phyloP scores from a whole-genome alignment of 2,113 vertebrate genomes.

The Benitochromis conjunctus region DNA sequence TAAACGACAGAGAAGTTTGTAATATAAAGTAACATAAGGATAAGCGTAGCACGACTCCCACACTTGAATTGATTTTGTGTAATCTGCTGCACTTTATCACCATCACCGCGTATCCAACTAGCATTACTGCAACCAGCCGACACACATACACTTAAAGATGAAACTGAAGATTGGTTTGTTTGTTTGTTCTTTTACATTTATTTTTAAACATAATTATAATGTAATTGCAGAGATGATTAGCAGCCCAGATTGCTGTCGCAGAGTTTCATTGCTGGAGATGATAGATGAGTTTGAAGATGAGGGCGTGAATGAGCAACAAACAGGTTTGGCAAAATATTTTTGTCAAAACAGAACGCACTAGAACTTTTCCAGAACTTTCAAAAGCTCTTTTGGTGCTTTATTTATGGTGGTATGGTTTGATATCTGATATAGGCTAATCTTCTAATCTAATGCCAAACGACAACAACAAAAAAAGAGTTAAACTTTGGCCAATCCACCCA shows the following conservation, averaged over 20 bases:
- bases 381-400: not conserved
- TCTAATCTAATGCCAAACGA: not conserved
- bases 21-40: not conserved
- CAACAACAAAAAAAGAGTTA: not conserved
- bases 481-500: not conserved
- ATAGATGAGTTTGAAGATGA: not conserved
- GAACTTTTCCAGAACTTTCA: not conserved
- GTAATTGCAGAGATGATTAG: not conserved
- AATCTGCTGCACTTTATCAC: not conserved
- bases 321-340: not conserved
- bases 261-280: constrained; percentile 31
- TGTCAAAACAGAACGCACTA: not conserved
- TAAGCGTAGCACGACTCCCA: not conserved
- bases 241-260: not conserved
- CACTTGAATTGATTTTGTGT: not conserved
- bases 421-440: not conserved
- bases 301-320: not conserved
- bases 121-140: not conserved
- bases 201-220: constrained; percentile 23
- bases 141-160: not conserved
- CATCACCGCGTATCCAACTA: not conserved
- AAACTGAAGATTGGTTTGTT: not conserved
- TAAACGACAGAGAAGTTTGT: not conserved
- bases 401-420: not conserved
- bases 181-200: constrained; percentile 19